Conservation (phyloP, 2,797 vertebrate species). For the Cygnus olor region DNA sequence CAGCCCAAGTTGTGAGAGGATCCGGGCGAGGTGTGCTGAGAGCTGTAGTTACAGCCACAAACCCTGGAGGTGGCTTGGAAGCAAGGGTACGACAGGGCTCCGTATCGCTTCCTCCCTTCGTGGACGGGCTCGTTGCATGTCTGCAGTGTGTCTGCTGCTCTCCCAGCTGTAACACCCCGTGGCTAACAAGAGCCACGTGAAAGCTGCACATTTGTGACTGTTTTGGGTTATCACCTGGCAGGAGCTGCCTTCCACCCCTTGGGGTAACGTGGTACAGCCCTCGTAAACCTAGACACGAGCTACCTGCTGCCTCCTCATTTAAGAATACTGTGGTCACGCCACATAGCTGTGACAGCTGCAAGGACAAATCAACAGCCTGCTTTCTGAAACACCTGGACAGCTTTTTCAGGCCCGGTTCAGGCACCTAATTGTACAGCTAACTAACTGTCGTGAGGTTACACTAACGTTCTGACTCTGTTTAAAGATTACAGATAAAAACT, state of each 20-base stretch:
- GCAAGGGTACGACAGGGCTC: rapidly evolving
- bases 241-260: too few species aligned
- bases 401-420: background rate
- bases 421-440: background rate
- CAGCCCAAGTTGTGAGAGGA: rapidly evolving
- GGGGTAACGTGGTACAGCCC: background rate
- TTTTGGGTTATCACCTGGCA: background rate
- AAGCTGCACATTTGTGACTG: background rate
- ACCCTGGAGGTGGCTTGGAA: background rate
- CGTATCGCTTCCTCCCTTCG: rapidly evolving
- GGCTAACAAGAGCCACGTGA: background rate
- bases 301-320: background rate
- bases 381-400: background rate
- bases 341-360: background rate
- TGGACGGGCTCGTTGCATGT: background rate
- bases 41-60: background rate
- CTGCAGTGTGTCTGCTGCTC: background rate
- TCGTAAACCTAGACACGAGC: background rate
- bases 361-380: background rate
- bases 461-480: background rate
- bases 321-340: background rate
- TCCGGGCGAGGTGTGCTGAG: rapidly evolving
- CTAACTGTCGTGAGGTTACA: background rate
- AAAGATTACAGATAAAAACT: conserved; percentile 93
- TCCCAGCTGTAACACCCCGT: background rate